A percentile compares a stretch with the other conserved stretches of the same genome.
Evolutionary conservation across 2,888 invertebrate species (phyloP).

Genomic region (Cepaea hortensis): DNA sequence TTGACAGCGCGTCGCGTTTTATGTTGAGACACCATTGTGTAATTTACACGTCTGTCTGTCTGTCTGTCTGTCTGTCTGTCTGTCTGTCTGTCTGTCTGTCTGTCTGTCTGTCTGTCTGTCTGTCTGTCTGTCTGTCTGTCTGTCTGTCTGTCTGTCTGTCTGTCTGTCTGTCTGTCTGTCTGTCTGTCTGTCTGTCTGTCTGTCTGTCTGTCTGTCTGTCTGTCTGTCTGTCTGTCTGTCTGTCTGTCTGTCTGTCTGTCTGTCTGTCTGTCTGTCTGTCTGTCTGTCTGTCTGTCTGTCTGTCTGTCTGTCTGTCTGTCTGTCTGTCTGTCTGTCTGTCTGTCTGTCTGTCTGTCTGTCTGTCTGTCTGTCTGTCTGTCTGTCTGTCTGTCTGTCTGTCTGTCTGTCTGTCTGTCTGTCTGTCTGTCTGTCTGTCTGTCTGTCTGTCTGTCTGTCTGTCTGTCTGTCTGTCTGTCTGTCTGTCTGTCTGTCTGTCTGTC

Average conservation of each 20-base stretch:
- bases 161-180: conserved; percentile 34
- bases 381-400: background rate
- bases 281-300: conserved; percentile 23
- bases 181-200: conserved; percentile 18
- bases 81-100: background rate
- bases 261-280: conserved; percentile 28
- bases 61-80: conserved; percentile 24
- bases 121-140: conserved; percentile 25
- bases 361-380: background rate
- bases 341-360: background rate
- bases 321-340: conserved; percentile 22
- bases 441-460: conserved; percentile 7
- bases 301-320: conserved; percentile 20
- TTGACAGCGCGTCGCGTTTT: no score
- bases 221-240: conserved; percentile 16
- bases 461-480: conserved; percentile 7
- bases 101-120: conserved; percentile 7
- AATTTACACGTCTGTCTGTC: background rate
- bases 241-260: conserved; percentile 26
- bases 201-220: conserved; percentile 24
- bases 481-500: conserved; percentile 7
- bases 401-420: conserved; percentile 3
- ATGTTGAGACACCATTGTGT: no score
- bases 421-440: conserved; percentile 7
- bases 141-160: conserved; percentile 32